A percentile compares a stretch with the other conserved stretches of the same genome.
phyloP scores from a whole-genome alignment of 2,113 vertebrate species.

The Apistogramma diplotaenia region DNA sequence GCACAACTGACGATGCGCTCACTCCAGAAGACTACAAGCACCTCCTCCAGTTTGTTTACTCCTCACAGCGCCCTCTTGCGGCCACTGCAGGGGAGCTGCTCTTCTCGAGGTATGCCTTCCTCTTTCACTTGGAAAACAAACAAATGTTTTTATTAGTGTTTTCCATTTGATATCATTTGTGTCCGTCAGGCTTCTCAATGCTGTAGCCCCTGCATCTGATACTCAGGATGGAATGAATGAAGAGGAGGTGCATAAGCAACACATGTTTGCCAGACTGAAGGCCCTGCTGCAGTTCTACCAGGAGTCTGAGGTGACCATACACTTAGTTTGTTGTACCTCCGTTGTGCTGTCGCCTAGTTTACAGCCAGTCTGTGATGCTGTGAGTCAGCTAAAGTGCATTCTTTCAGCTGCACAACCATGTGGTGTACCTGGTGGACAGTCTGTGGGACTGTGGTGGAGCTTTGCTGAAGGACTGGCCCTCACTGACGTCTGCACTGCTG shows the following conservation, averaged over 20 bases:
- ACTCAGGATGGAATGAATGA: slow-evolving; percentile 43
- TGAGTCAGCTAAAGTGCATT: not conserved
- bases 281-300: slow-evolving; percentile 82
- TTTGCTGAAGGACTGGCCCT: slow-evolving; percentile 88
- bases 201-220: slow-evolving; percentile 41
- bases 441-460: slow-evolving; percentile 87
- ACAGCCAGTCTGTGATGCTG: not conserved
- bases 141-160: not conserved
- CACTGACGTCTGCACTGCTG: slow-evolving; percentile 82
- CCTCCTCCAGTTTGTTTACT: slow-evolving; percentile 85
- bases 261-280: slow-evolving; percentile 68
- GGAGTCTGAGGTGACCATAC: slow-evolving; percentile 80
- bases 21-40: slow-evolving; percentile 79
- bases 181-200: slow-evolving; percentile 76
- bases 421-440: slow-evolving; percentile 89
- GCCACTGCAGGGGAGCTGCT: slow-evolving; percentile 87
- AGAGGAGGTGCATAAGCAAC: slow-evolving; percentile 55
- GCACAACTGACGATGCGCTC: slow-evolving; percentile 80
- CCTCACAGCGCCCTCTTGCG: slow-evolving; percentile 85
- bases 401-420: slow-evolving; percentile 84
- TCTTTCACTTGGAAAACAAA: not conserved
- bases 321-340: not conserved
- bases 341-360: not conserved
- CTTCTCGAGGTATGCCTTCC: slow-evolving; percentile 74
- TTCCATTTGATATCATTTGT: not conserved